Percentiles rank a stretch among this genome's conserved stretches.
These are phyloP conservation scores for Cyprinella venusta DNA, from an alignment of 2,797 vertebrate genomes.

Conservation along the genomic window DNA sequence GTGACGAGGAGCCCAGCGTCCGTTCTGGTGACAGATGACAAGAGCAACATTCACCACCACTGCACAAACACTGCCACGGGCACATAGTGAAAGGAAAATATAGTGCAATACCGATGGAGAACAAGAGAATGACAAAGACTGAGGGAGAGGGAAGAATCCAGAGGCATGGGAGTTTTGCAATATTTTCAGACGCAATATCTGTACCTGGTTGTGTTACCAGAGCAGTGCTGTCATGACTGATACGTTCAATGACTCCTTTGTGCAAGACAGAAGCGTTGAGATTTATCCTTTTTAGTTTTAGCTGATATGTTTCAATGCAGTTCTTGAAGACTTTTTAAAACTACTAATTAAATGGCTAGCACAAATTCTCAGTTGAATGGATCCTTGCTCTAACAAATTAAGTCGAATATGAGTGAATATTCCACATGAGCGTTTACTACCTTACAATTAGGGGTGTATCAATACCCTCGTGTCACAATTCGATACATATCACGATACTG, in stretches of 20 bases:
- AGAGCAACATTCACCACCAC: constrained; percentile 71
- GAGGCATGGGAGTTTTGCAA: constrained; percentile 12
- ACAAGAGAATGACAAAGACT: constrained; percentile 6
- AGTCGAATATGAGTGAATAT: neutral
- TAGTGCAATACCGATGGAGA: constrained; percentile 67
- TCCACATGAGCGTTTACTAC: neutral
- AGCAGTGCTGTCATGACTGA: neutral
- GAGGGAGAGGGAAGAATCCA: constrained; percentile 11
- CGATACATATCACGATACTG: too few relatives aligned
- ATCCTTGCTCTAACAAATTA: neutral
- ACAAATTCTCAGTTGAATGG: neutral
- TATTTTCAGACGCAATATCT: constrained; percentile 11
- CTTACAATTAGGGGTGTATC: neutral
- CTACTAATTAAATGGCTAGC: neutral
- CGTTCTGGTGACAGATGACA: constrained; percentile 72
- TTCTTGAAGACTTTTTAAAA: neutral
- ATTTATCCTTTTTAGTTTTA: neutral
- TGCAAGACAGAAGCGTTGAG: neutral
- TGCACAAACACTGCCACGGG: constrained; percentile 69
- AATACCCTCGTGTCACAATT: too few relatives aligned
- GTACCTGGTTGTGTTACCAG: constrained; percentile 8
- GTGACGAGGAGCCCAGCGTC: constrained; percentile 67
- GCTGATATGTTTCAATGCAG: neutral
- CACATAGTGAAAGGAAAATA: constrained; percentile 70
- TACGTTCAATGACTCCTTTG: neutral